A percentile compares a stretch with the other conserved stretches of the same genome.
Evolutionary conservation across 2,888 invertebrate genomes (phyloP).

Genomic region (Druceiella hillmani): DNA sequence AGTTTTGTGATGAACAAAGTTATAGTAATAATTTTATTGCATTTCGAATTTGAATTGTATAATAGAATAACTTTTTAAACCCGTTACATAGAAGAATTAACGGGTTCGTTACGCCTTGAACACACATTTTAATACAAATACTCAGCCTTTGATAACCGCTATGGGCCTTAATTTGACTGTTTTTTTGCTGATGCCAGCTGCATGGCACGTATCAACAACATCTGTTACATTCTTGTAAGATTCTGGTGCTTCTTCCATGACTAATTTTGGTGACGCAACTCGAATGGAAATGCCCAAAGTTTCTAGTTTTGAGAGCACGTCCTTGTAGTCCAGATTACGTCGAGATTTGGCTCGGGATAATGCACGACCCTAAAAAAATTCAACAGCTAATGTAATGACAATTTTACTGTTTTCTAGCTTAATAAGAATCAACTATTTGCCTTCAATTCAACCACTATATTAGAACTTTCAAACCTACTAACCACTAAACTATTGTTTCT

Average conservation of each 20-base stretch:
- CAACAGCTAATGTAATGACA: conserved; percentile 3
- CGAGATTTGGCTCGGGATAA: conserved; percentile 96
- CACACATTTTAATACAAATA: no score
- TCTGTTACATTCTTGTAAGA: conserved; percentile 99
- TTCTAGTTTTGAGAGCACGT: conserved; percentile 80
- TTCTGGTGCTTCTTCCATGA: conserved; percentile 99
- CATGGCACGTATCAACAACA: conserved; percentile 97
- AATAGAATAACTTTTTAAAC: no score
- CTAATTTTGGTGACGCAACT: conserved; percentile 97
- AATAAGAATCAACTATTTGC: no score
- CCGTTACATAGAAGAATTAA: no score
- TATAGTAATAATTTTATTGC: no score
- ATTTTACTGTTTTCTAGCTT: no score
- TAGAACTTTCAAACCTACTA: no score
- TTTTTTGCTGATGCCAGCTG: conserved; percentile 95
- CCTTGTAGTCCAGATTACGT: conserved; percentile 88
- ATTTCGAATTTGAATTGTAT: no score
- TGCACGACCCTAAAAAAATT: conserved; percentile 83
- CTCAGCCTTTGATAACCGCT: conserved; percentile 96
- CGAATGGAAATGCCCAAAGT: conserved; percentile 88
- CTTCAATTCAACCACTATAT: no score
- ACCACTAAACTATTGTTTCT: no score
- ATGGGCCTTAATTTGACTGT: conserved; percentile 94
- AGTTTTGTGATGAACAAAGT: no score
- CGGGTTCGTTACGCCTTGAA: no score